phyloP scores from a whole-genome alignment of 2,888 invertebrate species.

The Meteorus cinctellus region DNA sequence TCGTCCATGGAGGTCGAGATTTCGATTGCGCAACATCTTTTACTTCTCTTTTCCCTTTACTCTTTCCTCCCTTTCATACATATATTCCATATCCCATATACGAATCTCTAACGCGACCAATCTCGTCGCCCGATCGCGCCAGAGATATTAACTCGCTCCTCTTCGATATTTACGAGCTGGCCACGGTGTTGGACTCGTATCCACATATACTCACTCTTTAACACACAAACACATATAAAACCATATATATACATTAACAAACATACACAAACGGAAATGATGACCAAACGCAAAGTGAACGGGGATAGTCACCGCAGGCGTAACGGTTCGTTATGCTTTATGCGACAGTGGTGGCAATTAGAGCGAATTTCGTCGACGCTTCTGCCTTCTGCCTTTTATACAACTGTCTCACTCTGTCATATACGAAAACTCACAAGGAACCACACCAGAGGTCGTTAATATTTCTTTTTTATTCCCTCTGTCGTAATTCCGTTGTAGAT shows the following conservation, averaged over 20 bases:
- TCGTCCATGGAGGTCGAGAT: constrained; percentile 38
- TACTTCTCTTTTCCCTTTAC: constrained; percentile 14
- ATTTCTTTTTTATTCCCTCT: constrained; percentile 37
- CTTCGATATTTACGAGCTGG: constrained; percentile 44
- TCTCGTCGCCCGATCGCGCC: constrained; percentile 44
- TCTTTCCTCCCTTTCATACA: not conserved
- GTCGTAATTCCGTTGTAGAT: constrained; percentile 16
- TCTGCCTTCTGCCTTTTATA: constrained; percentile 30
- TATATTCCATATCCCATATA: constrained; percentile 29
- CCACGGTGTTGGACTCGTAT: constrained; percentile 11
- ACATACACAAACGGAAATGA: constrained; percentile 1
- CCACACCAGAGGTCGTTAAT: constrained; percentile 28
- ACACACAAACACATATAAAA: constrained; percentile 25
- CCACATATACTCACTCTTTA: constrained; percentile 16
- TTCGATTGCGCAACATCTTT: constrained; percentile 41
- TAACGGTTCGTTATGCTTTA: constrained; percentile 36
- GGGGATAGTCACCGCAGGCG: constrained; percentile 9
- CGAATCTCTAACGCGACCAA: constrained; percentile 44
- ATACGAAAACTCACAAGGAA: not conserved
- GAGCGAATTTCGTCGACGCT: constrained; percentile 47
- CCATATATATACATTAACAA: constrained; percentile 9
- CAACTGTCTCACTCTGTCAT: not conserved
- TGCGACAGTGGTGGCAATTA: constrained; percentile 45
- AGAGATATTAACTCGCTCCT: constrained; percentile 44
- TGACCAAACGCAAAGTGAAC: constrained; percentile 10